Percentiles rank a stretch among this genome's conserved stretches.
Conservation (phyloP, 2,888 invertebrate genomes). For the Aquatica leii region DNA sequence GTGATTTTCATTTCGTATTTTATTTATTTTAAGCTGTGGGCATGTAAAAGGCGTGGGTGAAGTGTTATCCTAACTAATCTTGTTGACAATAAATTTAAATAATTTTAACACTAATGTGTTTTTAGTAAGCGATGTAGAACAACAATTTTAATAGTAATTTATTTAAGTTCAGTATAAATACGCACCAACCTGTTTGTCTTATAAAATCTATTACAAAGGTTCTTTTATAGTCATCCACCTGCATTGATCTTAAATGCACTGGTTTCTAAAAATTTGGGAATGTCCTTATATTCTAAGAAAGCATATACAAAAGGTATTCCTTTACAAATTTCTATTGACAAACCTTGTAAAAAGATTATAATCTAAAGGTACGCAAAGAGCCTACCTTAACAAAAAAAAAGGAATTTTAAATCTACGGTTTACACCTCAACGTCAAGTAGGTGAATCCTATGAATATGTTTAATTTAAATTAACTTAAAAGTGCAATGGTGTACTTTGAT, state of each 20-base stretch:
- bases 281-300: slow-evolving; percentile 30
- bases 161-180: slow-evolving; percentile 1
- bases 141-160: background rate
- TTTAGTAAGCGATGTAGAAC: background rate
- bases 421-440: slow-evolving; percentile 21
- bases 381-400: slow-evolving; percentile 1
- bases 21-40: slow-evolving; percentile 1
- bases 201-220: slow-evolving; percentile 12
- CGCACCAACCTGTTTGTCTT: slow-evolving; percentile 19
- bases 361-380: slow-evolving; percentile 24
- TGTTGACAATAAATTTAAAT: too few species aligned
- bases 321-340: slow-evolving; percentile 29
- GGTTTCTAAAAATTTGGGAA: slow-evolving; percentile 29
- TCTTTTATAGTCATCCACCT: slow-evolving; percentile 27
- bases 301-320: slow-evolving; percentile 35
- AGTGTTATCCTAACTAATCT: too few species aligned
- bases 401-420: slow-evolving; percentile 10
- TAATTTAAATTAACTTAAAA: slow-evolving; percentile 3
- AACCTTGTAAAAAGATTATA: slow-evolving; percentile 22
- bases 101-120: too few species aligned
- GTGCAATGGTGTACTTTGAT: slow-evolving; percentile 14
- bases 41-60: slow-evolving; percentile 4
- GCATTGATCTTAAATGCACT: slow-evolving; percentile 25
- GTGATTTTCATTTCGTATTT: background rate
- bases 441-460: slow-evolving; percentile 12